phyloP scores from a whole-genome alignment of 2,888 invertebrate genomes.

The Athalia rosae region DNA sequence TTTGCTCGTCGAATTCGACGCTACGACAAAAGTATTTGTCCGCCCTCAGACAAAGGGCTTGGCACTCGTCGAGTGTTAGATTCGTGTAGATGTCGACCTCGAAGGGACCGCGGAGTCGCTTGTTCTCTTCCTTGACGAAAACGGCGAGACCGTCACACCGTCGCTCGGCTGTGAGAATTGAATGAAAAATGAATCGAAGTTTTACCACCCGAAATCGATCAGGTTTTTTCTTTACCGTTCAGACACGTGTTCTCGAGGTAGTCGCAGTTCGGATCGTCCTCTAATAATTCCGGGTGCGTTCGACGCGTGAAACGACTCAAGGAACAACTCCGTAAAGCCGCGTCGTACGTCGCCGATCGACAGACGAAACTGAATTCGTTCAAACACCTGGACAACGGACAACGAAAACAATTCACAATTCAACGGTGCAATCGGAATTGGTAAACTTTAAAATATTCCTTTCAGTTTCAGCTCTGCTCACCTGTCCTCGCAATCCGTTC shows the following conservation, averaged over 20 bases:
- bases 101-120: conserved; percentile 90
- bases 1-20: conserved; percentile 91
- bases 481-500: conserved; percentile 93
- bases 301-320: conserved; percentile 88
- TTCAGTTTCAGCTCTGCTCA: conserved; percentile 54
- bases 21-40: conserved; percentile 94
- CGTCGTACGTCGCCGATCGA: conserved; percentile 90
- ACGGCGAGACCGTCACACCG: conserved; percentile 91
- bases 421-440: neutral
- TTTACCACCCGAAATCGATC: neutral
- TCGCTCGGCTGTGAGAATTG: conserved; percentile 80
- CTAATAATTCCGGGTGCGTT: conserved; percentile 89
- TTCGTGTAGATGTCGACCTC: conserved; percentile 92
- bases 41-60: conserved; percentile 89
- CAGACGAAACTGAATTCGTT: conserved; percentile 93
- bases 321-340: conserved; percentile 85
- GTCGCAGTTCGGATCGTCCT: conserved; percentile 91
- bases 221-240: conserved; percentile 78
- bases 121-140: conserved; percentile 93
- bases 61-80: conserved; percentile 90
- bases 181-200: neutral
- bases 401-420: neutral
- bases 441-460: neutral
- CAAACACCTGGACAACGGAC: conserved; percentile 77
- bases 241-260: conserved; percentile 94